These are phyloP conservation scores for Romanogobio albipinnatus DNA, from an alignment of 2,113 vertebrate genomes.

Conservation along the genomic window DNA sequence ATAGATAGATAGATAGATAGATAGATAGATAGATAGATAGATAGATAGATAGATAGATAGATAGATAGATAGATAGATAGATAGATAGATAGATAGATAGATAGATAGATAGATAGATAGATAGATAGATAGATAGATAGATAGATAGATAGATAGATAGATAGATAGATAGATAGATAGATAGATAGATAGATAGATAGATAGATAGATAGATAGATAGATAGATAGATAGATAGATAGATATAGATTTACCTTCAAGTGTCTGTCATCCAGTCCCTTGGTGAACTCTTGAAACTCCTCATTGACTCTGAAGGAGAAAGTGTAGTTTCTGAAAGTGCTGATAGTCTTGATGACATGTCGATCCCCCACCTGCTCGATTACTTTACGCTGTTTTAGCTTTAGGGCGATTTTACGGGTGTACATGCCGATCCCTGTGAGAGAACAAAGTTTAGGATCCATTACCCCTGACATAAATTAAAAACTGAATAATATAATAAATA, in stretches of 20 bases:
- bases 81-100: neutral
- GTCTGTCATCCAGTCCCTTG: conserved; percentile 85
- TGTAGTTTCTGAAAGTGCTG: conserved; percentile 82
- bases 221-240: too few relatives aligned
- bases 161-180: too few relatives aligned
- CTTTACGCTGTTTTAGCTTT: conserved; percentile 82
- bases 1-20: too few relatives aligned
- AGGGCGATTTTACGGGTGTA: conserved; percentile 81
- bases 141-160: too few relatives aligned
- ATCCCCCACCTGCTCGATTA: conserved; percentile 80
- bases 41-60: too few relatives aligned
- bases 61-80: too few relatives aligned
- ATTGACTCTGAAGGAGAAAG: conserved; percentile 78
- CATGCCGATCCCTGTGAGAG: conserved; percentile 77
- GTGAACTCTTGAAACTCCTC: conserved; percentile 87
- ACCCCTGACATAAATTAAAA: neutral
- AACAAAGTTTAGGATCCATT: neutral
- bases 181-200: conserved; percentile 10
- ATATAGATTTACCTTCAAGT: conserved; percentile 77
- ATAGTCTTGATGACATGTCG: conserved; percentile 78
- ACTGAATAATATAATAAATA: too few relatives aligned
- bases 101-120: neutral
- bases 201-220: too few relatives aligned
- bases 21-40: too few relatives aligned
- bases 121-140: neutral